Conservation (phyloP, 2,888 invertebrate genomes). For the Leptarthrus brevirostris region DNA sequence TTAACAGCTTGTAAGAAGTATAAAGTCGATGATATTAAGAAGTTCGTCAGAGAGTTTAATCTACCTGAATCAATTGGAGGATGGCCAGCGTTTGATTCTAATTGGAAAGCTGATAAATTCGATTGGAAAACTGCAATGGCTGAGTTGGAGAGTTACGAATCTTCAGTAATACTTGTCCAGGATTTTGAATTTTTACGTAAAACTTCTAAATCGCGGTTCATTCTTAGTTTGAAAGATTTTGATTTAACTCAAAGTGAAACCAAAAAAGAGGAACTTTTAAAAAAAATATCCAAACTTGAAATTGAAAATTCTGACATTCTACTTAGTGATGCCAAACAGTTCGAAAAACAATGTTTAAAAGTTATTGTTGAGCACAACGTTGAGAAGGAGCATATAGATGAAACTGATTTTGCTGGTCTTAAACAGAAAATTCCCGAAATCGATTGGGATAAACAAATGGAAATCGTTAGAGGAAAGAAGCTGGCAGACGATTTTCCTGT, state of each 20-base stretch:
- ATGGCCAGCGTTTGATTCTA: conserved; percentile 13
- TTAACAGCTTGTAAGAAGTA: neutral
- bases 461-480: too few species aligned
- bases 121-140: conserved; percentile 5
- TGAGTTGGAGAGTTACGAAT: neutral
- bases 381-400: too few species aligned
- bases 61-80: neutral
- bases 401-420: too few species aligned
- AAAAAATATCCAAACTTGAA: neutral
- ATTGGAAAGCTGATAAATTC: conserved; percentile 7
- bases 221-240: neutral
- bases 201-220: neutral
- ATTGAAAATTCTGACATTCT: too few species aligned
- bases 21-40: neutral
- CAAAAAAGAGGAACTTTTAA: neutral
- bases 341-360: too few species aligned
- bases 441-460: too few species aligned
- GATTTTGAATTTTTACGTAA: neutral
- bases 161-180: neutral
- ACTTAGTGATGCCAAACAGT: too few species aligned
- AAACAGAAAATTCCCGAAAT: too few species aligned
- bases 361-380: neutral
- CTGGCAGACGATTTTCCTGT: too few species aligned
- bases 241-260: neutral
- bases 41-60: neutral